phyloP scores from a whole-genome alignment of 2,797 vertebrate species.

The Dipus sagitta region DNA sequence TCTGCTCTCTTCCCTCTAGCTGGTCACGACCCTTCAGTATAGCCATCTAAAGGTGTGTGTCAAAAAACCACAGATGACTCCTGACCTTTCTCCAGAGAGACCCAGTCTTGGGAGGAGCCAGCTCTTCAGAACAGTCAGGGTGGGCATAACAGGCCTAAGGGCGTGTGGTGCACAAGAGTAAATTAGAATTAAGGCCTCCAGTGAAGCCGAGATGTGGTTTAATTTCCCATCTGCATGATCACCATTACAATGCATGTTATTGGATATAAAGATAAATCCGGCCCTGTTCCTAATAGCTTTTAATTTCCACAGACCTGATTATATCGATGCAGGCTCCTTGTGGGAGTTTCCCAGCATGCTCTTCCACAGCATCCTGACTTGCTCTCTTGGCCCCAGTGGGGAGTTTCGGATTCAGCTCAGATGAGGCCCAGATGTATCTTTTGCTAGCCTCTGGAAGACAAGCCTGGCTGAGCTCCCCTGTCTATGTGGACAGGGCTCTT shows the following conservation, averaged over 20 bases:
- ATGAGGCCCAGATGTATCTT: slow-evolving; percentile 53
- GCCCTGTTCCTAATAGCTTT: slow-evolving; percentile 82
- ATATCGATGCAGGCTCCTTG: slow-evolving; percentile 69
- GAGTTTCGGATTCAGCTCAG: slow-evolving; percentile 69
- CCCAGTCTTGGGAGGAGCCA: background rate
- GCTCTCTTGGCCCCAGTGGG: slow-evolving; percentile 44
- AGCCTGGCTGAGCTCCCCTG: slow-evolving; percentile 4
- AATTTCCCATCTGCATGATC: slow-evolving; percentile 81
- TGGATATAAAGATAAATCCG: slow-evolving; percentile 82
- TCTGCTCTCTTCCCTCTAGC: background rate
- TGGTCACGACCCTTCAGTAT: background rate
- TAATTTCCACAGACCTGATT: slow-evolving; percentile 82
- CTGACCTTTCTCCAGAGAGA: background rate
- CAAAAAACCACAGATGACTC: background rate
- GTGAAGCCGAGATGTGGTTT: slow-evolving; percentile 75
- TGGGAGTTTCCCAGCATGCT: slow-evolving; percentile 79
- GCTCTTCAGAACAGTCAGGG: background rate
- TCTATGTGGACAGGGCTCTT: background rate
- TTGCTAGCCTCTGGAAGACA: slow-evolving; percentile 11
- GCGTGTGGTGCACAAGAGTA: slow-evolving; percentile 42
- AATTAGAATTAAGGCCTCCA: slow-evolving; percentile 76
- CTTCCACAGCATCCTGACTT: slow-evolving; percentile 67
- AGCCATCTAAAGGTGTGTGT: background rate
- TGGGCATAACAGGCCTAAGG: background rate
- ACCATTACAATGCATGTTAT: slow-evolving; percentile 75